Evolutionary conservation across 2,888 invertebrate genomes (phyloP).

Genomic region (Beris chalybata): DNA sequence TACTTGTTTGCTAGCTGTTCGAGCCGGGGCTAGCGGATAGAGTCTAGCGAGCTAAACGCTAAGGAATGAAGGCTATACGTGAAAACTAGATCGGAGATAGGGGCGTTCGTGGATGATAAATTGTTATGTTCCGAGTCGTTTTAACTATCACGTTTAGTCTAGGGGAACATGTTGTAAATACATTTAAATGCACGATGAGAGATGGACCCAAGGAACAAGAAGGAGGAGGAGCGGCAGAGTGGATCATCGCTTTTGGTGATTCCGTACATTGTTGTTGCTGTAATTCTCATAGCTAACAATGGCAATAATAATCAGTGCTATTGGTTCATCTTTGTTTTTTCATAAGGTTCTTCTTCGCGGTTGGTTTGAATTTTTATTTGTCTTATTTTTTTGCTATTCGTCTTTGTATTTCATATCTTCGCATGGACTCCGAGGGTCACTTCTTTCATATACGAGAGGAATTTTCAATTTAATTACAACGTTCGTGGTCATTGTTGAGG

Average conservation of each 20-base stretch:
- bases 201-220: neutral
- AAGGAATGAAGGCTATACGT: conserved; percentile 6
- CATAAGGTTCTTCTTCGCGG: neutral
- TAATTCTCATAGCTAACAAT: conserved; percentile 5
- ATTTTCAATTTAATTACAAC: too few relatives aligned
- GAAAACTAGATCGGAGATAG: conserved; percentile 39
- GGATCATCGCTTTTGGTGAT: conserved; percentile 12
- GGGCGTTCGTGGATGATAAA: conserved; percentile 39
- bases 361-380: neutral
- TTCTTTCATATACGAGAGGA: too few relatives aligned
- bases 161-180: conserved; percentile 38
- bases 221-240: neutral
- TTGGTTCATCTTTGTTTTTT: conserved; percentile 14
- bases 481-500: too few relatives aligned
- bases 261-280: conserved; percentile 11
- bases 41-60: too few relatives aligned
- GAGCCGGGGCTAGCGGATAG: too few relatives aligned
- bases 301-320: conserved; percentile 25
- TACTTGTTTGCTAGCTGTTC: too few relatives aligned
- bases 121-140: conserved; percentile 39
- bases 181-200: conserved; percentile 30
- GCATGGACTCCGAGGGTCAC: too few relatives aligned
- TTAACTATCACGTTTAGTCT: conserved; percentile 40
- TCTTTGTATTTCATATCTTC: too few relatives aligned
- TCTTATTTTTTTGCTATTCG: too few relatives aligned